These are phyloP conservation scores for Nephrocerus scutellatus DNA, from an alignment of 2,888 invertebrate genomes.

Conservation along the genomic window DNA sequence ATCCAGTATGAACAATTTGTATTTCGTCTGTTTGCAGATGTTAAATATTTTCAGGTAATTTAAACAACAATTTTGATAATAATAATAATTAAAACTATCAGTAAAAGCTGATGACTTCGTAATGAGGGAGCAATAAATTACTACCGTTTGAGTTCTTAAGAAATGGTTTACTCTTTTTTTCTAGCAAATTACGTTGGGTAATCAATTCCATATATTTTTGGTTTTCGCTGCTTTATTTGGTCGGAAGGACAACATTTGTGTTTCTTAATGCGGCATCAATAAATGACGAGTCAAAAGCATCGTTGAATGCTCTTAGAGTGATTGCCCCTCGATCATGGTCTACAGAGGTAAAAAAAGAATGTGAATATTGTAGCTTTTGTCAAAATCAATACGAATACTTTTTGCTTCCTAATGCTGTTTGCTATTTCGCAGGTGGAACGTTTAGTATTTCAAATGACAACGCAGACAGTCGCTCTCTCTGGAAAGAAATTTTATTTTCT, in stretches of 20 bases:
- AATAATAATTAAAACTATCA: no score
- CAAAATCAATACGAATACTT: no score
- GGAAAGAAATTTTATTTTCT: conserved; percentile 57
- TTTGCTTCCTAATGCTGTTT: no score
- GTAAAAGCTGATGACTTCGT: no score
- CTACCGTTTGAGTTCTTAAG: no score
- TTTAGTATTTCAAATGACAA: conserved; percentile 53
- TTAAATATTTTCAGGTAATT: conserved; percentile 51
- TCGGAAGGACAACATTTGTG: conserved; percentile 51
- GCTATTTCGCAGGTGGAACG: conserved; percentile 52
- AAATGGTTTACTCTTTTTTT: not conserved
- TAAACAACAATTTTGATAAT: conserved; percentile 4
- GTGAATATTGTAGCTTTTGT: no score
- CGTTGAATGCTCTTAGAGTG: conserved; percentile 48
- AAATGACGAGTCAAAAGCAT: conserved; percentile 52
- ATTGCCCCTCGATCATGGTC: conserved; percentile 40
- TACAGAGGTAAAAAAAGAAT: conserved; percentile 37
- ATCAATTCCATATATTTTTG: conserved; percentile 52
- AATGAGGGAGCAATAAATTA: no score
- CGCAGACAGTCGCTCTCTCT: conserved; percentile 53
- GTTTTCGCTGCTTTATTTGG: conserved; percentile 52
- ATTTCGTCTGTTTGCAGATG: conserved; percentile 67
- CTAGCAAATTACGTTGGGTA: conserved; percentile 43
- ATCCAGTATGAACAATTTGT: conserved; percentile 64
- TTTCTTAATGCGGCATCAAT: conserved; percentile 53